Evolutionary conservation across 2,888 invertebrate species (phyloP).

Genomic region (Brenthis hecate): DNA sequence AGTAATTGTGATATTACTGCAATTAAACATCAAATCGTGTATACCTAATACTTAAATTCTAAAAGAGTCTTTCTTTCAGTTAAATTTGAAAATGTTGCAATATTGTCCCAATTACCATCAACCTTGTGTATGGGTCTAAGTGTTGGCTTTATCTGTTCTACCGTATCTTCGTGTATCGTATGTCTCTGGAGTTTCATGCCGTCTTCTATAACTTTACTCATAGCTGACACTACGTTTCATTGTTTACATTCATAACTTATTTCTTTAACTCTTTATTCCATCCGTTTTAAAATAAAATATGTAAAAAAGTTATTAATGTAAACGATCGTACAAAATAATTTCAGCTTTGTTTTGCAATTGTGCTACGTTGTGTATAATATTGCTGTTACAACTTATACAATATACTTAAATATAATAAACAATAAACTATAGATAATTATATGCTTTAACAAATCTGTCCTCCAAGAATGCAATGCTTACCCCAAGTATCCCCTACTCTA

Average conservation of each 20-base stretch:
- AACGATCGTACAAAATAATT: constrained; percentile 34
- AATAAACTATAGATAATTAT: constrained; percentile 23
- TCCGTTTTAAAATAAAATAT: not conserved
- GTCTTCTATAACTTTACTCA: constrained; percentile 41
- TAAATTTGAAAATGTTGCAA: constrained; percentile 18
- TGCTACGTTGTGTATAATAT: constrained; percentile 61
- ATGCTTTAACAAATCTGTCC: constrained; percentile 43
- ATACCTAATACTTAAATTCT: not conserved
- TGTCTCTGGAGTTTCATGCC: constrained; percentile 57
- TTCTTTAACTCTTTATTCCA: too few relatives aligned
- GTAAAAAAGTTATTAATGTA: constrained; percentile 30
- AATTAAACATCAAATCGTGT: not conserved
- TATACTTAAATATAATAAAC: constrained; percentile 3
- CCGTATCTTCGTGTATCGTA: constrained; percentile 58
- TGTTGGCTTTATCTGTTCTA: constrained; percentile 75
- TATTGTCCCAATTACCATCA: constrained; percentile 31
- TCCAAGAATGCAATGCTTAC: constrained; percentile 67
- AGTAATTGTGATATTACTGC: constrained; percentile 24
- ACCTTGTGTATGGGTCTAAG: constrained; percentile 43
- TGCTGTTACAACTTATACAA: constrained; percentile 32
- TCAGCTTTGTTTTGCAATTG: constrained; percentile 62
- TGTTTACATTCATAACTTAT: constrained; percentile 28
- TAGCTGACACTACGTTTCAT: constrained; percentile 26
- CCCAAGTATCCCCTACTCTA: constrained; percentile 41
- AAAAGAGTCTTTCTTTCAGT: not conserved